These are phyloP conservation scores for Eufriesea mexicana DNA, from an alignment of 1,140 invertebrate genomes.

Conservation along the genomic window DNA sequence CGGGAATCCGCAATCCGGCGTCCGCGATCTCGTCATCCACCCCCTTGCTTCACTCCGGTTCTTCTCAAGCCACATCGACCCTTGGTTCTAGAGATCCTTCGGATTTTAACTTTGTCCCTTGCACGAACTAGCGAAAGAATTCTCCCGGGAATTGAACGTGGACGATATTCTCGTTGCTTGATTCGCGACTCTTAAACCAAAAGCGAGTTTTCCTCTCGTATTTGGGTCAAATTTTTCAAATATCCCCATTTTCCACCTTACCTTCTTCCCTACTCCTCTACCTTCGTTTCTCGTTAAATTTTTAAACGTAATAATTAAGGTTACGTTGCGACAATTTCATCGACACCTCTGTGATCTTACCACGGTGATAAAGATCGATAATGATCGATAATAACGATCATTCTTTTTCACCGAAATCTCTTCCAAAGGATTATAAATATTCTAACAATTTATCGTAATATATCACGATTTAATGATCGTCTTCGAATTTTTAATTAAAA, in stretches of 20 bases:
- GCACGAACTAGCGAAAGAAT: conserved; percentile 51
- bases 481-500: too few relatives aligned
- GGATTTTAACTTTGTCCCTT: conserved; percentile 66
- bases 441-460: too few relatives aligned
- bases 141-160: conserved; percentile 33
- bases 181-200: neutral
- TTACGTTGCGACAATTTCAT: too few relatives aligned
- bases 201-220: neutral
- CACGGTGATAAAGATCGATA: too few relatives aligned
- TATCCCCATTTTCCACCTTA: neutral
- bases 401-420: too few relatives aligned
- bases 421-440: too few relatives aligned
- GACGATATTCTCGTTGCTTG: conserved; percentile 10
- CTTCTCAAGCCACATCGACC: conserved; percentile 21
- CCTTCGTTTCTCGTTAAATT: too few relatives aligned
- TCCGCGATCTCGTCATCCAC: conserved; percentile 62
- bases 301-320: too few relatives aligned
- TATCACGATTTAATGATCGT: too few relatives aligned
- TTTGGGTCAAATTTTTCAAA: conserved; percentile 3
- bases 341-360: too few relatives aligned
- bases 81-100: conserved; percentile 52
- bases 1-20: conserved; percentile 62
- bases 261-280: neutral
- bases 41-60: neutral
- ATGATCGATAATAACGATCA: too few relatives aligned